Base-by-base conservation (phyloP, 1,140 invertebrate genomes). In the Drosophila triauraria region DNA sequence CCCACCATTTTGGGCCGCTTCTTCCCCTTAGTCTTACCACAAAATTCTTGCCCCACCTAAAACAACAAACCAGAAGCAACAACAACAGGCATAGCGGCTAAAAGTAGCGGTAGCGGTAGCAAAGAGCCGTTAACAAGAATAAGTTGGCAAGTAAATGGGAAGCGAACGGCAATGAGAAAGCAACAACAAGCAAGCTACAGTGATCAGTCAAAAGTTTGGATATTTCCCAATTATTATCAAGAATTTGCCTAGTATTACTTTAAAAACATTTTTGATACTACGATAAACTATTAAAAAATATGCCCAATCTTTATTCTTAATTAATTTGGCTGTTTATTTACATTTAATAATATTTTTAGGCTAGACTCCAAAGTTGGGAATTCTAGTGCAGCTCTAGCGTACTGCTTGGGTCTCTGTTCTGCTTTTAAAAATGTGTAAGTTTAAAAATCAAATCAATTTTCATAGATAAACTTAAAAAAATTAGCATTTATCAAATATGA, bases 51-150 rank as follows among this genome's bases (percentile, higher is more conserved):
- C 42, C 40, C 58, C 81, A 84, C 82, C 78, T 85, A 86, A 86
- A 80, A 85, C 74, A 87, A 77, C 76, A 83, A 71, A 54, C 60
- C 63, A 51, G 72, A 27, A 60, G 38, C 15, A 57, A 40, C 51
- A 42, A 38, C 42, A 61, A 50, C 48, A 78, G 68, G 50, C 23
- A 59, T 60, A 30, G 27, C 42, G 76, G 44, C 75, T 64, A 59
- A 79, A 64, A 54, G 86, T 69, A 70, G 72, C 83, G 80, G 78
- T 78, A 83, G 82, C 74, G 51, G 51, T 54, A 60, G 40, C 83
- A 72, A 75, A 88, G 83, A 74, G 80, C 80, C 83, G 83, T 87
- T 87, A 88, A 88, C 78, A 84, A 81, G 77, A 80, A 77, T 78
- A 88, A 84, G 76, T 79, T 77, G 77, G 63, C 59, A 83, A 80